Base-by-base conservation (phyloP, 1,140 invertebrate species). In the Chelonus insularis region DNA sequence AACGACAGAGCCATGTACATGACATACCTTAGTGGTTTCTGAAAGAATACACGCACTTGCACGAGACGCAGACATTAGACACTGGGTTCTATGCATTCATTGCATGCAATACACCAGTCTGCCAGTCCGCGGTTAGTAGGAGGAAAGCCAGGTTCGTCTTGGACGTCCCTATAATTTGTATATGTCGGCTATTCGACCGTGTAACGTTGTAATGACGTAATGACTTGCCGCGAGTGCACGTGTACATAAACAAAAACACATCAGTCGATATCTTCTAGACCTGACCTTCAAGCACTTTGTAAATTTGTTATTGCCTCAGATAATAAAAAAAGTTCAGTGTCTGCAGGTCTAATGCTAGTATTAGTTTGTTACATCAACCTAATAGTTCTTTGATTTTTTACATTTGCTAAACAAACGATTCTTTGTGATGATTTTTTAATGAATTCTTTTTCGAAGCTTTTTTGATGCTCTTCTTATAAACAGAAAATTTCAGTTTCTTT, bases 121-220 rank as follows among this genome's bases (percentile, higher is more conserved):
- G 37, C 16, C 32, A 43, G 34, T 62, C 48, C 41, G 57, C 52
- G 55, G 43, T 60, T 64, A 56, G 51, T 57, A 60, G 43, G 32
- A 56, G 25, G 56, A 23, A 45, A 54, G 32, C 9, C 47, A 47
- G 41, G 50, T 51, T 23, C 51, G 16, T 56, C 62, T 60, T 57
- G 34, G 37, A 60, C 34, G 47, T 64, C 66, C 59, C 61, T 68
- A 59, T 68, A 68, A 68, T 68, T 65, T 66, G 58, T 68, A 63
- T 56, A 61, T 59, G 64, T 70, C 66, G 59, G 66, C 63, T 60
- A 68, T 66, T 65, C 61, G 60, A 68, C 47, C 67, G 62, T 70
- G 67, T 70, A 70, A 70, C 67, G 65, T 47, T 41, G 63, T 70
- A 70, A 68, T 70, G 62, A 68, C 64, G 68, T 68, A 70, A 70